Evolutionary conservation across 2,797 vertebrate genomes (phyloP), one percentile per base, ranked within the genome.

Genomic region (Xenopus petersii): DNA sequence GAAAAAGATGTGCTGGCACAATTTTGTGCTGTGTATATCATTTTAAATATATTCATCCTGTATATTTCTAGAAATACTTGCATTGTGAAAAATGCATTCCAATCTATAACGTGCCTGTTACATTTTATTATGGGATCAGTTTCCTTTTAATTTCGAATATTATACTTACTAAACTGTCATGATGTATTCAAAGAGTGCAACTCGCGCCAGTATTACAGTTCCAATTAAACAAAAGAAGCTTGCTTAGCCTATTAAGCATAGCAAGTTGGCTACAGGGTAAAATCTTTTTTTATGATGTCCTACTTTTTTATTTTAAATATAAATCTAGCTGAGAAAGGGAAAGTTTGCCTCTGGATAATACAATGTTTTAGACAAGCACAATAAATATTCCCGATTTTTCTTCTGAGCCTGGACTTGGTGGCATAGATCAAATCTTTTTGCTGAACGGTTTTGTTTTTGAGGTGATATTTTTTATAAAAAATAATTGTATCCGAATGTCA

Each of bases 11-110:
- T 42, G 36, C 36, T 42, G 36, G 11, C 65, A 54, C 48, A 46
- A 48, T 54, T 13, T 46, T 67, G 24, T 42, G 36, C 36, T 3
- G 36, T 42, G 36, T 42, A 42, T 42, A 7, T 42, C 12, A 54
- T 55, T 68, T 51, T 68, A 68, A 68, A 68, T 68, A 56, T 68
- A 68, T 68, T 51, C 66, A 68, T 17, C 49, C 10, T 9, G 54
- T 15, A 17, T 42, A 55, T 68, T 42, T 42, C 36, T 42, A 42
- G 36, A 68, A 68, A 33, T n/a, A 30, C n/a, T 33, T 55, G 10
- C 64, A 15, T 66, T 2, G 26, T 66, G 46, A 24, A 55, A 55
- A 55, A 56, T 56, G 26, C 33, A 26, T 36, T 11, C 12, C 36
- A 55, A 56, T 68, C 24, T 68, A 7, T 26, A 68, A 30, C 36